These are phyloP conservation scores for Campopleginae sp. DNA, from an alignment of 2,888 invertebrate genomes.

Conservation along the genomic window DNA sequence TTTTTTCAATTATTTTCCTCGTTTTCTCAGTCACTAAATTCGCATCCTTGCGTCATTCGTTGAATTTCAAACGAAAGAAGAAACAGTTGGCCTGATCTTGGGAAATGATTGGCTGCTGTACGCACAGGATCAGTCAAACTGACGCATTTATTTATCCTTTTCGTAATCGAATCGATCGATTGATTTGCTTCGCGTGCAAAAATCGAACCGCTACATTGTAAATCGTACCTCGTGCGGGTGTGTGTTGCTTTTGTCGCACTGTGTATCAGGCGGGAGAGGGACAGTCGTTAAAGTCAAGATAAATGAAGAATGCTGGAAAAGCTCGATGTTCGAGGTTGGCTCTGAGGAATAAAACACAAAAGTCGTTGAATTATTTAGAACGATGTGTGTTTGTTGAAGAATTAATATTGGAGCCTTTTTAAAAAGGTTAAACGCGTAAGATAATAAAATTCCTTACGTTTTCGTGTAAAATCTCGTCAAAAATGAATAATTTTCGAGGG, in stretches of 20 bases:
- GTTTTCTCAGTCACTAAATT: slow-evolving; percentile 8
- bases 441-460: not conserved
- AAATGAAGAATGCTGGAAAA: slow-evolving; percentile 59
- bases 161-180: slow-evolving; percentile 14
- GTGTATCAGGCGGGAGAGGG: slow-evolving; percentile 45
- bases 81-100: slow-evolving; percentile 51
- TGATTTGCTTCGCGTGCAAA: slow-evolving; percentile 20
- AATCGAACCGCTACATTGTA: slow-evolving; percentile 1
- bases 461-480: not conserved
- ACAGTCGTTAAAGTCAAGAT: slow-evolving; percentile 44
- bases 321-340: slow-evolving; percentile 47
- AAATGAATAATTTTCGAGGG: not conserved
- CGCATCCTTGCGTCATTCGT: not conserved
- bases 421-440: slow-evolving; percentile 1
- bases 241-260: slow-evolving; percentile 4
- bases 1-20: slow-evolving; percentile 50
- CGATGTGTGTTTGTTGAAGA: not conserved
- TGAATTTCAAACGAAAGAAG: slow-evolving; percentile 27
- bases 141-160: not conserved
- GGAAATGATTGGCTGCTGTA: slow-evolving; percentile 59
- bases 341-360: not conserved
- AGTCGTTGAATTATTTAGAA: not conserved
- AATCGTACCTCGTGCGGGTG: slow-evolving; percentile 11
- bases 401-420: not conserved
- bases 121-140: slow-evolving; percentile 19